Percentiles rank a stretch among this genome's conserved stretches.
Conservation (phyloP, 2,113 vertebrate genomes). For the Argyrosomus japonicus region DNA sequence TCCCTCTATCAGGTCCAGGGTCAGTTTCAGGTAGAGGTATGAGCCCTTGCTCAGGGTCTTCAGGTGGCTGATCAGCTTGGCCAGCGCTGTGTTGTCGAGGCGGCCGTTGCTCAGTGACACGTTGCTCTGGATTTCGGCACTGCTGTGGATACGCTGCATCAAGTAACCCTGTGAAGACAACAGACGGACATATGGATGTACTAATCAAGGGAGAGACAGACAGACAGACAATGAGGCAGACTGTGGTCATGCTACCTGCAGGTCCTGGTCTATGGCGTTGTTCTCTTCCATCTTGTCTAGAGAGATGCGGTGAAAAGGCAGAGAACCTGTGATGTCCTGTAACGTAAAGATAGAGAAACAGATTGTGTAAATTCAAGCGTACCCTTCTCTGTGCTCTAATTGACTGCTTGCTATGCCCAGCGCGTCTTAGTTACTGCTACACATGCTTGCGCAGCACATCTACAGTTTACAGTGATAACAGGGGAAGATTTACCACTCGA, state of each 20-base stretch:
- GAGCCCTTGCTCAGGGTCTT: constrained; percentile 97
- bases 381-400: too few relatives aligned
- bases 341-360: constrained; percentile 3
- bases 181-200: too few relatives aligned
- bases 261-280: constrained; percentile 95
- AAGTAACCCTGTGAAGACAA: constrained; percentile 86
- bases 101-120: constrained; percentile 95
- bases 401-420: too few relatives aligned
- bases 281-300: constrained; percentile 95
- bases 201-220: background rate
- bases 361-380: background rate
- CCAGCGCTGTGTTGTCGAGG: constrained; percentile 94
- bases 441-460: background rate
- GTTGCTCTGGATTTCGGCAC: constrained; percentile 97
- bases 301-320: constrained; percentile 96
- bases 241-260: constrained; percentile 80
- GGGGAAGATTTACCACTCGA: background rate
- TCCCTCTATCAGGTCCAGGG: constrained; percentile 97
- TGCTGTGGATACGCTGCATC: constrained; percentile 96
- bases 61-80: constrained; percentile 95
- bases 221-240: background rate
- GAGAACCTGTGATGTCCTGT: constrained; percentile 94
- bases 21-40: constrained; percentile 97
- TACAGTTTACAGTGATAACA: background rate
- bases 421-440: background rate